Conservation (phyloP, 2,113 vertebrate genomes). For the Mola mola region DNA sequence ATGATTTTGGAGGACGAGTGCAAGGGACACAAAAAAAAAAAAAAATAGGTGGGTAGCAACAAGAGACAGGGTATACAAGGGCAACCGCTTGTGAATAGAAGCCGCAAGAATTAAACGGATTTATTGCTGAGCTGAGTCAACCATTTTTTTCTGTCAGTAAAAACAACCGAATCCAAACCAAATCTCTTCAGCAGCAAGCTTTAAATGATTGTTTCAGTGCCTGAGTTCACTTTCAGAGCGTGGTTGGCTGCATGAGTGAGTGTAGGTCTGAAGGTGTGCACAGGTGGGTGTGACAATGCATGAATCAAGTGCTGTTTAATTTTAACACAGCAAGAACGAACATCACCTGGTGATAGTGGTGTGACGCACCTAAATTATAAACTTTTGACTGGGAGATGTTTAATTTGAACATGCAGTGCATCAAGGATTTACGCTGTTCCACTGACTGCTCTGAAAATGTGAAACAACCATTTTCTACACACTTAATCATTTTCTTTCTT, state of each 20-base stretch:
- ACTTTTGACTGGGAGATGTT: too few relatives aligned
- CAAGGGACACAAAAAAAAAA: not conserved
- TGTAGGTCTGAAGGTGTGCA: constrained; percentile 30
- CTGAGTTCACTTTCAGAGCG: too few relatives aligned
- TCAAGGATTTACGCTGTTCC: too few relatives aligned
- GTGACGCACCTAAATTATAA: too few relatives aligned
- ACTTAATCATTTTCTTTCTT: too few relatives aligned
- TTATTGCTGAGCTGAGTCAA: constrained; percentile 50
- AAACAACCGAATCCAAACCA: constrained; percentile 50
- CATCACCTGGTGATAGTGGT: too few relatives aligned
- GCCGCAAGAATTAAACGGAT: constrained; percentile 51
- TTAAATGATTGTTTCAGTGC: constrained; percentile 14
- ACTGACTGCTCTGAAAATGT: too few relatives aligned
- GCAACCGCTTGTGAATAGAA: constrained; percentile 51
- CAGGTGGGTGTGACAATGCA: constrained; percentile 23
- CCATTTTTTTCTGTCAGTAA: constrained; percentile 39
- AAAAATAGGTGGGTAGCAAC: not conserved
- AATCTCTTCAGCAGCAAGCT: constrained; percentile 23
- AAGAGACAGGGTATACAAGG: constrained; percentile 33
- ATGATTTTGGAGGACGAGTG: too few relatives aligned
- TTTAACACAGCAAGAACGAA: too few relatives aligned
- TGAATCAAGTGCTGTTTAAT: too few relatives aligned
- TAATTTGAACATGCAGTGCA: too few relatives aligned
- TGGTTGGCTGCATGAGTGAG: constrained; percentile 16
- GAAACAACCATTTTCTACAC: too few relatives aligned